Conservation (phyloP, 2,888 invertebrate genomes). For the Parasteatoda lunata region DNA sequence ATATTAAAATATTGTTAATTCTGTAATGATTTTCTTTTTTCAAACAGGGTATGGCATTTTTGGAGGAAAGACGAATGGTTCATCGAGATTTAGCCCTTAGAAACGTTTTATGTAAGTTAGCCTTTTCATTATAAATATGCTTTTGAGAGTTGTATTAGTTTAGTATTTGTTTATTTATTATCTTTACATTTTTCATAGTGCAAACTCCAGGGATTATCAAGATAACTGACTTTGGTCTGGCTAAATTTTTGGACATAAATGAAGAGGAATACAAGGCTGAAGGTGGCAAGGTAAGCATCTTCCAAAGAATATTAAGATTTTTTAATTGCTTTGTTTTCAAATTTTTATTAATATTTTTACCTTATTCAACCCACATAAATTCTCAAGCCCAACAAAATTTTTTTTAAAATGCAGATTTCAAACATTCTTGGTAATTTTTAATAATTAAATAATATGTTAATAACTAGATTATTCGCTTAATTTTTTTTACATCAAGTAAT, state of each 20-base stretch:
- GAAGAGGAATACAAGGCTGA: slow-evolving; percentile 97
- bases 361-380: too few relatives aligned
- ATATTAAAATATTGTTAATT: too few relatives aligned
- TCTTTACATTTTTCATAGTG: slow-evolving; percentile 76
- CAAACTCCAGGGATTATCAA: slow-evolving; percentile 94
- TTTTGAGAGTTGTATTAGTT: background rate
- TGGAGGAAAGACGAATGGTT: slow-evolving; percentile 94
- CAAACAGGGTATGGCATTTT: slow-evolving; percentile 87
- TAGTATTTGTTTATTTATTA: background rate
- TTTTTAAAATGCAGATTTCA: too few relatives aligned
- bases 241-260: slow-evolving; percentile 94
- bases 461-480: too few relatives aligned
- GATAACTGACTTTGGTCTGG: slow-evolving; percentile 98
- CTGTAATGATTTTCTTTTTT: slow-evolving; percentile 4
- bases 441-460: too few relatives aligned
- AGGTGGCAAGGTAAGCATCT: slow-evolving; percentile 83
- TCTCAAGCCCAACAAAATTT: too few relatives aligned
- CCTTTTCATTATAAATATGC: background rate
- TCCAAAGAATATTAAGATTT: background rate
- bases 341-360: too few relatives aligned
- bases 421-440: too few relatives aligned
- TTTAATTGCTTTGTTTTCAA: background rate
- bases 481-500: too few relatives aligned
- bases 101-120: slow-evolving; percentile 83
- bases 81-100: slow-evolving; percentile 97